Conservation (phyloP, 92 coral and sea anemone species). For the Isaurus tuberculatus region DNA sequence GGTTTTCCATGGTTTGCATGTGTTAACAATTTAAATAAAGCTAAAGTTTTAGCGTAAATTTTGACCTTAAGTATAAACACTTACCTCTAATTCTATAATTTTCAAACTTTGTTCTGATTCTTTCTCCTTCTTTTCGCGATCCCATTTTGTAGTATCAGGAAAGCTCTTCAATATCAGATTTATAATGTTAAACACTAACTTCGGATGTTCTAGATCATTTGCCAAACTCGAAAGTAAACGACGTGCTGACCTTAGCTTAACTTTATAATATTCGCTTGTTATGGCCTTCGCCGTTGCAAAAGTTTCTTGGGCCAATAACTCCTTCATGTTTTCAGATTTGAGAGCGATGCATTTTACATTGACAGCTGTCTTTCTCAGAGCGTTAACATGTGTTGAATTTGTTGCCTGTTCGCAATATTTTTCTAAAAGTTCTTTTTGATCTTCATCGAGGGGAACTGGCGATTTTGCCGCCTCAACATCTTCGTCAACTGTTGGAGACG, state of each 20-base stretch:
- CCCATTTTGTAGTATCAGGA: conserved; percentile 54
- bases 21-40: too few species aligned
- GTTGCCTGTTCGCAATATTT: conserved; percentile 9
- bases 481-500: not conserved
- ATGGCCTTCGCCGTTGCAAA: not conserved
- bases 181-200: conserved; percentile 39
- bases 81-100: conserved; percentile 9
- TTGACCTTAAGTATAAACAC: too few species aligned
- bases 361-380: conserved; percentile 14
- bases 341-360: not conserved
- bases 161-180: conserved; percentile 8
- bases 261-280: not conserved
- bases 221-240: conserved; percentile 35
- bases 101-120: not conserved
- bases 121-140: conserved; percentile 12
- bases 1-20: too few species aligned
- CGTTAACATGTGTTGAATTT: conserved; percentile 1
- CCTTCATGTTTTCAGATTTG: conserved; percentile 26
- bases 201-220: conserved; percentile 51
- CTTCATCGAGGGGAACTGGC: not conserved
- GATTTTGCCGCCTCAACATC: not conserved
- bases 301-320: not conserved
- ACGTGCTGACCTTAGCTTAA: not conserved
- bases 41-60: too few species aligned
- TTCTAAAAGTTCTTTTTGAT: conserved; percentile 10